phyloP scores from a whole-genome alignment of 2,797 vertebrate genomes.

The Epinephelus coioides region DNA sequence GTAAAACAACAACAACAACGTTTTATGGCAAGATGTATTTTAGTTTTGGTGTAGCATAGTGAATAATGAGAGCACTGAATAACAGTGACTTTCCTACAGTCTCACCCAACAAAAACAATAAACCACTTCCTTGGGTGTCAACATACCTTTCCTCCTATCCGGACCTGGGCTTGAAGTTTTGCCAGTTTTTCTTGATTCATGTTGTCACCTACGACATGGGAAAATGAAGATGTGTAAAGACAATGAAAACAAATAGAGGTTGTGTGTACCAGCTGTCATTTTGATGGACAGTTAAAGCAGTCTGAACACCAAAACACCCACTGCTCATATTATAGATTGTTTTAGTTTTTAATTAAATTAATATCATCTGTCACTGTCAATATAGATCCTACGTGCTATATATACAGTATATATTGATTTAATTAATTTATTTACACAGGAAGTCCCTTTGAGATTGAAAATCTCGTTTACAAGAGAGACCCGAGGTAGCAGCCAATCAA shows the following conservation, averaged over 20 bases:
- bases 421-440: too few species aligned
- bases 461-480: too few species aligned
- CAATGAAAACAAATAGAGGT: neutral
- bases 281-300: too few species aligned
- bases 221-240: neutral
- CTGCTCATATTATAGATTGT: too few species aligned
- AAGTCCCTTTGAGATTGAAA: too few species aligned
- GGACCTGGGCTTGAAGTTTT: slow-evolving; percentile 98
- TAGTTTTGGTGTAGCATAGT: neutral
- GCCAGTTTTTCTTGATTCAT: slow-evolving; percentile 99
- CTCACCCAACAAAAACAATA: neutral
- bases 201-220: slow-evolving; percentile 72
- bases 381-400: too few species aligned
- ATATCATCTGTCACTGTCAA: too few species aligned
- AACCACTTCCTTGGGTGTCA: neutral
- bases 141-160: slow-evolving; percentile 98
- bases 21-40: neutral
- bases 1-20: neutral
- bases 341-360: too few species aligned
- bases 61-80: neutral
- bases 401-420: too few species aligned
- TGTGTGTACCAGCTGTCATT: too few species aligned
- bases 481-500: too few species aligned
- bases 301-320: too few species aligned
- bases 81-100: neutral